Evolutionary conservation across 2,113 vertebrate species (phyloP), one percentile per base, ranked within the genome.

Genomic region (Telmatochromis sp.): DNA sequence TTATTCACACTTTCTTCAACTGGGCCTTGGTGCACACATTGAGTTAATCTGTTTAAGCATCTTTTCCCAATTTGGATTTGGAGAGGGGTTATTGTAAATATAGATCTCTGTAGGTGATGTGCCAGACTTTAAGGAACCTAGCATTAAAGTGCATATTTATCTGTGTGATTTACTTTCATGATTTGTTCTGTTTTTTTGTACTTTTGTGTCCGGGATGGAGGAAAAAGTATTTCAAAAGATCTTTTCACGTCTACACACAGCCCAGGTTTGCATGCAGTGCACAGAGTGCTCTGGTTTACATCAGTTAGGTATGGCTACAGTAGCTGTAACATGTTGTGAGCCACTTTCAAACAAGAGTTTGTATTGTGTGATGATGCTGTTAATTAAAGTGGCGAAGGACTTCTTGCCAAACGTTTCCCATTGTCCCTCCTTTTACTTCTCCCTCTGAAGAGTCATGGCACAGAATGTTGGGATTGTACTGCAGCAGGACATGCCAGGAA

Each of bases 401-500:
- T n/a, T 68, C 82, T 40, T 92, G 63, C 54, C 83, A 87, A 89
- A 81, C 80, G 21, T 78, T 84, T 75, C 81, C n/a, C 58, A 2
- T 81, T 82, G 81, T 92, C 53, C 80, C 84, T 88, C 57, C 84
- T 90, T 91, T 55, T 37, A 6, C 54, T 53, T 89, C 82, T 37
- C 54, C 37, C 7, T 87, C 79, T 88, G 58, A 95, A 93, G 92
- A 94, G 82, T 88, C 91, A 96, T 96, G 95, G 91, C 91, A 89
- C 87, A 93, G 83, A 94, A 86, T 87, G 47, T 75, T 85, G 88
- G 47, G 55, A 82, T 65, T 80, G 82, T 84, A 84, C 33, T 86
- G 68, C 84, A 85, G 75, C 65, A 85, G 81, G 81, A 92, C 45
- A 89, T 90, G 85, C 85, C 89, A 87, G 91, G 37, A 90, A 86